Evolutionary conservation across 92 coral and sea anemone genomes (phyloP).

Genomic region (Chrysogorgia sp.): DNA sequence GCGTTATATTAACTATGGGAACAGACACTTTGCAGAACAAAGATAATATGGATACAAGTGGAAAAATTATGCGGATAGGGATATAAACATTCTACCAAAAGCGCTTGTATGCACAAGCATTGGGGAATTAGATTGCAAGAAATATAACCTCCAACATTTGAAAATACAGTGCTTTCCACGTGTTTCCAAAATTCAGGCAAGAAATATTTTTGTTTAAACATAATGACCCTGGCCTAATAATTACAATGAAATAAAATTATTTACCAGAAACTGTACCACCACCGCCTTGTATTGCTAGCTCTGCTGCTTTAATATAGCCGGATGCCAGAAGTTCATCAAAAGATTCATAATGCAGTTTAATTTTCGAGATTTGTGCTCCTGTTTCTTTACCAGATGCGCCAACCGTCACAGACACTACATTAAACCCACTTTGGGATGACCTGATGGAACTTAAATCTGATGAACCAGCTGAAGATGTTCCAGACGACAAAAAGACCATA

Average conservation of each 20-base stretch:
- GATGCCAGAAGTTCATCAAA: constrained; percentile 12
- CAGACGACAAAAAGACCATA: constrained; percentile 13
- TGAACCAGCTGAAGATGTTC: constrained; percentile 18
- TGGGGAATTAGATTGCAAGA: too few species aligned
- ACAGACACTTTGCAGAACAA: too few species aligned
- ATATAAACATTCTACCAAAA: too few species aligned
- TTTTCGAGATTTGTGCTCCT: constrained; percentile 2
- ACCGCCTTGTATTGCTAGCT: neutral
- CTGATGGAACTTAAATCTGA: neutral
- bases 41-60: too few species aligned
- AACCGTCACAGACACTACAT: constrained; percentile 11
- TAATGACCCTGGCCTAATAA: too few species aligned
- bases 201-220: neutral
- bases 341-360: constrained; percentile 2
- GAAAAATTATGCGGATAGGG: too few species aligned
- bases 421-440: neutral
- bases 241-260: neutral
- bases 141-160: too few species aligned
- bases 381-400: neutral
- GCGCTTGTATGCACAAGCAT: too few species aligned
- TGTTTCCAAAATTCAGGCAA: too few species aligned
- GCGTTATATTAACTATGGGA: too few species aligned
- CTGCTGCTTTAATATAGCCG: constrained; percentile 11
- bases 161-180: too few species aligned
- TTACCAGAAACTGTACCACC: neutral